Conservation (phyloP, 2,797 vertebrate genomes). For the Enteromius mattozi region DNA sequence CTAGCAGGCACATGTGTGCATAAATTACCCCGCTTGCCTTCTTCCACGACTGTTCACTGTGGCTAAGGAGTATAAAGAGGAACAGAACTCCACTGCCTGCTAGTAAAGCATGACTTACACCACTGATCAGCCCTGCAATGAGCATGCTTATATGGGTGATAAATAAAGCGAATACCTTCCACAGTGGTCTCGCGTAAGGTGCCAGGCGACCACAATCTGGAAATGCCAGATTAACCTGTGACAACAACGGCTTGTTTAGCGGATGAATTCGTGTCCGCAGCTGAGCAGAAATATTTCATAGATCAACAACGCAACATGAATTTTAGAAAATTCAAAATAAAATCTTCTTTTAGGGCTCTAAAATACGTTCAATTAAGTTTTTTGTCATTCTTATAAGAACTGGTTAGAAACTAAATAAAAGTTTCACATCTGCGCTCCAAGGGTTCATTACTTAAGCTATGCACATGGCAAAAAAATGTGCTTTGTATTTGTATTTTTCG, state of each 20-base stretch:
- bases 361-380: not conserved
- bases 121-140: constrained; percentile 56
- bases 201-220: constrained; percentile 38
- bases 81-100: constrained; percentile 66
- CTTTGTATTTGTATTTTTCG: not conserved
- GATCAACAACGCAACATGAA: not conserved
- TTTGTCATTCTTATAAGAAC: not conserved
- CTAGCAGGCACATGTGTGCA: constrained; percentile 84
- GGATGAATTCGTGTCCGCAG: not conserved
- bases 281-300: constrained; percentile 17
- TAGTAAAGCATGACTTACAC: constrained; percentile 58
- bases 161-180: constrained; percentile 55
- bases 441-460: not conserved
- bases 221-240: constrained; percentile 37
- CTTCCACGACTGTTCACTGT: constrained; percentile 60
- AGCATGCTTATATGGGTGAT: constrained; percentile 53
- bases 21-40: constrained; percentile 75
- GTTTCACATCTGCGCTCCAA: not conserved
- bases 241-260: constrained; percentile 22
- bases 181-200: constrained; percentile 34
- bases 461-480: not conserved
- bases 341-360: not conserved
- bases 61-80: constrained; percentile 74
- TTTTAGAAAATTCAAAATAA: not conserved
- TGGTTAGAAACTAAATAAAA: not conserved